These are phyloP conservation scores for Scytalopus superciliaris DNA, from an alignment of 2,113 vertebrate species.

Conservation along the genomic window DNA sequence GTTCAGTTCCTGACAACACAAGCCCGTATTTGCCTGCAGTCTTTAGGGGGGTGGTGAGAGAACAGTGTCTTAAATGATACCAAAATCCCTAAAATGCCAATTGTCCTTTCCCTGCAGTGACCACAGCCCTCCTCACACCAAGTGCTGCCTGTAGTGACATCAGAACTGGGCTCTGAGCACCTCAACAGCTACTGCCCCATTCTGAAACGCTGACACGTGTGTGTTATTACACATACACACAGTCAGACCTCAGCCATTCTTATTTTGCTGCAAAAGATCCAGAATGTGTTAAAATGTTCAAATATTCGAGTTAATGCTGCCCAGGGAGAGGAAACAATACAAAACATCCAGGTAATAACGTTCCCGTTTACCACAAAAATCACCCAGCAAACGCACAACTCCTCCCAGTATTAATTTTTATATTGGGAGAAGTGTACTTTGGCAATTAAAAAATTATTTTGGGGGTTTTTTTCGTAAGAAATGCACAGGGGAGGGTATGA, in stretches of 20 bases:
- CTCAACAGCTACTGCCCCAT: background rate
- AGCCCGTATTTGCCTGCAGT: background rate
- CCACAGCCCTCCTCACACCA: background rate
- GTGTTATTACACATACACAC: accelerated
- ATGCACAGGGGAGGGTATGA: background rate
- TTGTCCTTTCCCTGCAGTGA: background rate
- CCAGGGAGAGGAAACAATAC: background rate
- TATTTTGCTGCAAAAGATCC: background rate
- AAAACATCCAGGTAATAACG: background rate
- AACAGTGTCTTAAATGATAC: background rate
- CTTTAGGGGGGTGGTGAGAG: background rate
- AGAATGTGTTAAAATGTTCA: background rate
- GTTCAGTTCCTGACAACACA: background rate
- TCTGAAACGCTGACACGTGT: background rate
- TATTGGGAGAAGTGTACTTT: background rate
- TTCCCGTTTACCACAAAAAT: background rate
- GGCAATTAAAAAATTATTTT: background rate
- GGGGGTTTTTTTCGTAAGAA: no score
- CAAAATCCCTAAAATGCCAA: background rate
- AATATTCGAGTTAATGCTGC: background rate
- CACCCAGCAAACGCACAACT: background rate
- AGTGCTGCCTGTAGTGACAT: background rate
- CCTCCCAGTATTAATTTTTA: background rate
- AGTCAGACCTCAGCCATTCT: background rate
- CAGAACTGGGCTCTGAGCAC: background rate